phyloP scores from a whole-genome alignment of 2,797 vertebrate genomes.

The Microchirus variegatus region DNA sequence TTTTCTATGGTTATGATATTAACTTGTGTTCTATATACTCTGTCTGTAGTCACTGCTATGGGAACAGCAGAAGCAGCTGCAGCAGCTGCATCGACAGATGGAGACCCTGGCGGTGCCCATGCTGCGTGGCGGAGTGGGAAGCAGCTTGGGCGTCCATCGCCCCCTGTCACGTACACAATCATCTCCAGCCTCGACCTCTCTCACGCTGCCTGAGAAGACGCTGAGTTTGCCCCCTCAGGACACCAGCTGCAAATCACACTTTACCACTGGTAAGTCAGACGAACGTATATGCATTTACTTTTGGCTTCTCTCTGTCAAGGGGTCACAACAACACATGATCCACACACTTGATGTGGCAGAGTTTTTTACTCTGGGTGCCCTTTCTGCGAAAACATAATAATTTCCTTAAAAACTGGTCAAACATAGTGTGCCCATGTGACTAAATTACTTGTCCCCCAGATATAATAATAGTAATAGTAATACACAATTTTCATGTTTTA shows the following conservation, averaged over 20 bases:
- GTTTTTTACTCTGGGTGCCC: no score
- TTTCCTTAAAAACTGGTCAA: no score
- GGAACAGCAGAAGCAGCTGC: conserved; percentile 91
- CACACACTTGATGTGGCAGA: no score
- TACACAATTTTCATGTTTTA: no score
- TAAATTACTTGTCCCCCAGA: no score
- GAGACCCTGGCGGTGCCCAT: conserved; percentile 84
- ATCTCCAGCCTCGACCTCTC: conserved; percentile 90
- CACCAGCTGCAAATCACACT: conserved; percentile 82
- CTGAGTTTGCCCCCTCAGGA: conserved; percentile 84
- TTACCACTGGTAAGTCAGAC: conserved; percentile 62
- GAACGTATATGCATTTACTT: no score
- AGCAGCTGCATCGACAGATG: conserved; percentile 87
- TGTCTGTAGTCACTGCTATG: conserved; percentile 85
- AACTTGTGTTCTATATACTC: not conserved
- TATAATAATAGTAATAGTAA: no score
- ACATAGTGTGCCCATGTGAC: no score
- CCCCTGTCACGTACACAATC: conserved; percentile 91
- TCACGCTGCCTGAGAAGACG: conserved; percentile 82
- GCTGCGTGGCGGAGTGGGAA: conserved; percentile 52
- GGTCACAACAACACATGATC: no score
- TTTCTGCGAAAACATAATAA: no score
- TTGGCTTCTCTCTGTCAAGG: no score
- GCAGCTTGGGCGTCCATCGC: conserved; percentile 77
- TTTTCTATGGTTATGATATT: not conserved